Conservation (phyloP, 2,888 invertebrate species). For the Hermaeophaga mercurialis region DNA sequence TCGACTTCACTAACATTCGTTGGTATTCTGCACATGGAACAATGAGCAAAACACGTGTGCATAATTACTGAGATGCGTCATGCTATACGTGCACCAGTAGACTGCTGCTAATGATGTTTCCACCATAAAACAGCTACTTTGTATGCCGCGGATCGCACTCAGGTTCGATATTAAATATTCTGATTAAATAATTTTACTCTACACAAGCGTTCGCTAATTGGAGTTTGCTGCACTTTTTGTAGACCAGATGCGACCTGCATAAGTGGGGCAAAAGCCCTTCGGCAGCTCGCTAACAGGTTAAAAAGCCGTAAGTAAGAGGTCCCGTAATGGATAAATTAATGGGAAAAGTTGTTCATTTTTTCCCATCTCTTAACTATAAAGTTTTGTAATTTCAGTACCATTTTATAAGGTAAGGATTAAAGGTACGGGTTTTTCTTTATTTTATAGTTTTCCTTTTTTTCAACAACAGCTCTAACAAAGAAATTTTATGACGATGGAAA, state of each 20-base stretch:
- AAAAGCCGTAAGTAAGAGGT: slow-evolving; percentile 5
- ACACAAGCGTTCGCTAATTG: slow-evolving; percentile 30
- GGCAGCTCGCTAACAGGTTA: slow-evolving; percentile 4
- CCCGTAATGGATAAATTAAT: slow-evolving; percentile 8
- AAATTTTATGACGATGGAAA: too few relatives aligned
- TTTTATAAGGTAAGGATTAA: too few relatives aligned
- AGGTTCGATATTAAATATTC: slow-evolving; percentile 36
- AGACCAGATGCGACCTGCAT: slow-evolving; percentile 12
- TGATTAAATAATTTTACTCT: slow-evolving; percentile 34
- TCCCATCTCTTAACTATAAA: neutral
- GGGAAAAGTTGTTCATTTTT: neutral
- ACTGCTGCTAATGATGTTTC: slow-evolving; percentile 42
- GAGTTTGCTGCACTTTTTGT: slow-evolving; percentile 28
- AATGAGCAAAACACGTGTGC: slow-evolving; percentile 48
- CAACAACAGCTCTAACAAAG: too few relatives aligned
- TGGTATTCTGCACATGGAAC: slow-evolving; percentile 44
- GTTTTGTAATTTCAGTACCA: too few relatives aligned
- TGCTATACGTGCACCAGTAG: slow-evolving; percentile 35
- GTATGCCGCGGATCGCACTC: slow-evolving; percentile 23
- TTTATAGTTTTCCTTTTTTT: too few relatives aligned
- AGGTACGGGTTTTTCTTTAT: too few relatives aligned
- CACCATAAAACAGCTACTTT: slow-evolving; percentile 38
- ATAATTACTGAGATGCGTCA: slow-evolving; percentile 45
- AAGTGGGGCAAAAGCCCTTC: slow-evolving; percentile 5
- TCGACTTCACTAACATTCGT: slow-evolving; percentile 26